Evolutionary conservation across 2,888 invertebrate species (phyloP).

Genomic region (Nomada fabriciana): DNA sequence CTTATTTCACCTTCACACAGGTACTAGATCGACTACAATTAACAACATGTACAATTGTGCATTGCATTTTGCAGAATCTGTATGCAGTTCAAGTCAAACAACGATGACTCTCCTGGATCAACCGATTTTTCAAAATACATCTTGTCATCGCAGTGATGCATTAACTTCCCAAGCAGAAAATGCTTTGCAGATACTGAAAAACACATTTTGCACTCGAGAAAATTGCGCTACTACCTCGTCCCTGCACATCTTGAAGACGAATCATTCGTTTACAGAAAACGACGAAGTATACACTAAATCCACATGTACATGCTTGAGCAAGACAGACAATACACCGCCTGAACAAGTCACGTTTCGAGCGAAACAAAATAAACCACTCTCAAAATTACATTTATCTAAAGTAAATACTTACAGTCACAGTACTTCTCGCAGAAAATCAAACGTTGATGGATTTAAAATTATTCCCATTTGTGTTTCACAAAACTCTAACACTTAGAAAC

Average conservation of each 20-base stretch:
- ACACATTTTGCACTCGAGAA: slow-evolving; percentile 66
- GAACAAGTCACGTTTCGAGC: neutral
- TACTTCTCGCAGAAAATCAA: slow-evolving; percentile 15
- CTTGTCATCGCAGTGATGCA: neutral
- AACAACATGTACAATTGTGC: too few relatives aligned
- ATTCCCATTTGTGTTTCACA: slow-evolving; percentile 31
- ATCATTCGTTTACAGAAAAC: neutral
- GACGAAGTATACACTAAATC: neutral
- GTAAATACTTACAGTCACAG: neutral
- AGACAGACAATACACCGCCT: neutral
- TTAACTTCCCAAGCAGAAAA: slow-evolving; percentile 40
- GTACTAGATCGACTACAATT: too few relatives aligned
- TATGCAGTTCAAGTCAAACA: slow-evolving; percentile 26
- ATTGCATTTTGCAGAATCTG: slow-evolving; percentile 28
- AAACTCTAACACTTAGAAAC: slow-evolving; percentile 10
- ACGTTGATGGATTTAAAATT: slow-evolving; percentile 41
- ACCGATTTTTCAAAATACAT: neutral
- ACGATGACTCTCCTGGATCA: neutral
- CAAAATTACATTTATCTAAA: slow-evolving; percentile 21
- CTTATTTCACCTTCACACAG: too few relatives aligned
- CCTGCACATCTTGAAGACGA: neutral
- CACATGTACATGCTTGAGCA: neutral
- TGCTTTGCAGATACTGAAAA: slow-evolving; percentile 67
- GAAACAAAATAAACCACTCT: slow-evolving; percentile 10
- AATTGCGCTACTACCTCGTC: slow-evolving; percentile 33